Evolutionary conservation across 2,113 vertebrate species (phyloP).

Genomic region (Stegostoma tigrinum): DNA sequence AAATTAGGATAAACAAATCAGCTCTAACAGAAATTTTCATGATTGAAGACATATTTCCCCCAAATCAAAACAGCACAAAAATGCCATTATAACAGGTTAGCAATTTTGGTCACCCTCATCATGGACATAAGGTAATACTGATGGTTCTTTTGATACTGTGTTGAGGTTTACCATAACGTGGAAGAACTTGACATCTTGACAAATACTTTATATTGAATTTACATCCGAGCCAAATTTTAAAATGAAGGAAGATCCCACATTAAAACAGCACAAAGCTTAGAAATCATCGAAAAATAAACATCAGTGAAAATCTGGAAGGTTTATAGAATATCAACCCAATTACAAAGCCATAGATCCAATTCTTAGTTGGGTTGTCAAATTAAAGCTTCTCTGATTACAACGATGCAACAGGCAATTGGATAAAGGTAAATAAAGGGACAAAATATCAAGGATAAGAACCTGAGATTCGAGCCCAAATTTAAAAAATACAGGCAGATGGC

Average conservation of each 20-base stretch:
- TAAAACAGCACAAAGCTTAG: not conserved
- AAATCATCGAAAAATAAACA: not conserved
- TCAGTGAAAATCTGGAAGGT: not conserved
- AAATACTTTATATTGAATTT: not conserved
- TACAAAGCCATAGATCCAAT: not conserved
- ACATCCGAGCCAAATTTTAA: not conserved
- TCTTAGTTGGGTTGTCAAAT: not conserved
- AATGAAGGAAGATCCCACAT: not conserved
- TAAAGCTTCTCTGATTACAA: conserved; percentile 2
- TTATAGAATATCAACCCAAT: not conserved
- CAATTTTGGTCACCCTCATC: not conserved
- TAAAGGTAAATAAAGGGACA: not conserved
- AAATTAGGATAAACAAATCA: not conserved
- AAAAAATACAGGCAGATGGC: not conserved
- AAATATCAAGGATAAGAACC: not conserved
- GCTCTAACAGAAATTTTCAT: not conserved
- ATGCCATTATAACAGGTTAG: not conserved
- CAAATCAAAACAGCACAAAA: not conserved
- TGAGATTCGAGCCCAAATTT: not conserved
- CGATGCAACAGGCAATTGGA: not conserved
- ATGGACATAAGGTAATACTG: not conserved
- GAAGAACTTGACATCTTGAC: not conserved
- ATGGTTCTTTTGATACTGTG: not conserved
- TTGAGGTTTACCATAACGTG: not conserved
- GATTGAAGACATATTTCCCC: not conserved